phyloP scores from a whole-genome alignment of 2,888 invertebrate genomes.

The Philopedon plagiatum region DNA sequence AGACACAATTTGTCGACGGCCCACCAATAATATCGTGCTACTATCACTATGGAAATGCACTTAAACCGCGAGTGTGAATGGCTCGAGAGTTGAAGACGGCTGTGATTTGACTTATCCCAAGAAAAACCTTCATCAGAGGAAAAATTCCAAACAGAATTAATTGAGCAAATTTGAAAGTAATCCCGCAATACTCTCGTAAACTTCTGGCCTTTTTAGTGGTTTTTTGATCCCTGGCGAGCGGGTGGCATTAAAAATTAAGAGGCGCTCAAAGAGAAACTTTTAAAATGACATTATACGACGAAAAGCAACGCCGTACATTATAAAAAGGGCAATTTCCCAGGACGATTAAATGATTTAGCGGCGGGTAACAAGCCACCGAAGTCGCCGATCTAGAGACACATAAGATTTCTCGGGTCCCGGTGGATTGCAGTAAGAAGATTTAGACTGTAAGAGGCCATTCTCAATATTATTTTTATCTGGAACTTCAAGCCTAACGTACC shows the following conservation, averaged over 20 bases:
- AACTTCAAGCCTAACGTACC: too few relatives aligned
- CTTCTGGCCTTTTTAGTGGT: not conserved
- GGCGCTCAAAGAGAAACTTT: conserved; percentile 12
- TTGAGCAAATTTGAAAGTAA: not conserved
- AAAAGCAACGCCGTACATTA: conserved; percentile 11
- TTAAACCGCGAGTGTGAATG: too few relatives aligned
- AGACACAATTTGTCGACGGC: too few relatives aligned
- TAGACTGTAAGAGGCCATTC: too few relatives aligned
- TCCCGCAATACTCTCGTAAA: not conserved
- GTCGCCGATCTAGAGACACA: conserved; percentile 9
- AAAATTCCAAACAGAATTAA: not conserved
- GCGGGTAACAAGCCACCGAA: conserved; percentile 13
- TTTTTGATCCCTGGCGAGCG: not conserved
- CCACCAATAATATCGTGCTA: too few relatives aligned
- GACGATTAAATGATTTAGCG: conserved; percentile 20
- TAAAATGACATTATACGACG: conserved; percentile 17
- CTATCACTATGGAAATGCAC: too few relatives aligned
- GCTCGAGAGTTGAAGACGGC: too few relatives aligned
- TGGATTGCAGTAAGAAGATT: conserved; percentile 2
- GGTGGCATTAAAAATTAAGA: conserved; percentile 27
- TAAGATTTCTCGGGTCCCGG: conserved; percentile 3
- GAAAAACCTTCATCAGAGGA: not conserved
- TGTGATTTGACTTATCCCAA: too few relatives aligned
- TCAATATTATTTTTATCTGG: too few relatives aligned
- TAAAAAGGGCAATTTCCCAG: conserved; percentile 11